Conservation (phyloP, 2,113 vertebrate genomes). For the Leptobrachium leishanense region DNA sequence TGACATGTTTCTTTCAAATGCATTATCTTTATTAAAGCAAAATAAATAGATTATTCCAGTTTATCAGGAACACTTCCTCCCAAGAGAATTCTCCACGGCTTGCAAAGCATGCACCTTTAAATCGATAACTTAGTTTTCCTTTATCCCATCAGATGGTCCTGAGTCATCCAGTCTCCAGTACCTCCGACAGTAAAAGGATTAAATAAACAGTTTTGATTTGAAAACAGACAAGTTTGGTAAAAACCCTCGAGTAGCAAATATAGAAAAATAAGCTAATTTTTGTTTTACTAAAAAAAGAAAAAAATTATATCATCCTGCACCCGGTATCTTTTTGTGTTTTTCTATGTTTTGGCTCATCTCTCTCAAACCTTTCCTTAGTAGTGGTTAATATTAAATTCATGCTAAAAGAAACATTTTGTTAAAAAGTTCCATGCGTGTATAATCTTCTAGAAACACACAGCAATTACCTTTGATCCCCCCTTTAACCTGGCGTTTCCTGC, state of each 20-base stretch:
- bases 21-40: slow-evolving; percentile 76
- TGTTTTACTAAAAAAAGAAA: slow-evolving; percentile 35
- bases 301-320: slow-evolving; percentile 26
- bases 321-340: slow-evolving; percentile 23
- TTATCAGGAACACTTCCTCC: slow-evolving; percentile 45
- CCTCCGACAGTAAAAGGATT: slow-evolving; percentile 31
- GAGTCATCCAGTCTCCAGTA: neutral
- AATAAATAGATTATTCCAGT: slow-evolving; percentile 56
- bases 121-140: slow-evolving; percentile 47
- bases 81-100: slow-evolving; percentile 76
- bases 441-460: slow-evolving; percentile 25
- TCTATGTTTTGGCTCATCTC: slow-evolving; percentile 38
- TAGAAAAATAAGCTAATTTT: slow-evolving; percentile 54
- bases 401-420: slow-evolving; percentile 30
- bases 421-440: slow-evolving; percentile 17
- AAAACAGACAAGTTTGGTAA: slow-evolving; percentile 31
- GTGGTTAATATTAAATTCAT: slow-evolving; percentile 25
- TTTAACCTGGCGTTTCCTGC: neutral
- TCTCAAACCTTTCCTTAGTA: neutral
- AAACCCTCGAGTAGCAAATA: slow-evolving; percentile 70
- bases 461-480: slow-evolving; percentile 14
- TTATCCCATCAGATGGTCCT: slow-evolving; percentile 34
- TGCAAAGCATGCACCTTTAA: slow-evolving; percentile 68
- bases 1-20: slow-evolving; percentile 52
- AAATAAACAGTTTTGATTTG: slow-evolving; percentile 23